Conservation (phyloP, 2,888 invertebrate genomes). For the Onchidella celtica region DNA sequence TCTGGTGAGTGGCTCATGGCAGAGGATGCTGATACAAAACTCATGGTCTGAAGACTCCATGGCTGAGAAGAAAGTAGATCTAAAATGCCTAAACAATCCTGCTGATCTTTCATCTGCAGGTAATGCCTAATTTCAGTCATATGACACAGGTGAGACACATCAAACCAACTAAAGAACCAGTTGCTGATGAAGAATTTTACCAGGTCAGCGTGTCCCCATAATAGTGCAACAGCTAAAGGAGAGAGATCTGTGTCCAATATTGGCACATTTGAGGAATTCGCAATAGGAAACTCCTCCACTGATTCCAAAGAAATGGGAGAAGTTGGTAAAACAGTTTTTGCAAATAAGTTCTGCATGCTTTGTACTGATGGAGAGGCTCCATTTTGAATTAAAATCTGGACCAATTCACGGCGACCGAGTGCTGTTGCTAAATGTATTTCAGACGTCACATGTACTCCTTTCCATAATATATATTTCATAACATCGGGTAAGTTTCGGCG, state of each 20-base stretch:
- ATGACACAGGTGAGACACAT: not conserved
- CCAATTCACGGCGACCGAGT: not conserved
- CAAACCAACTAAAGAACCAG: conserved; percentile 25
- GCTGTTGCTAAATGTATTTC: conserved; percentile 25
- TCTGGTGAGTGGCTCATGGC: conserved; percentile 9
- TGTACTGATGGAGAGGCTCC: conserved; percentile 24
- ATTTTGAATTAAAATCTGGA: conserved; percentile 29
- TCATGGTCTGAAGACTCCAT: conserved; percentile 24
- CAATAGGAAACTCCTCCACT: not conserved
- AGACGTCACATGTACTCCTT: conserved; percentile 7
- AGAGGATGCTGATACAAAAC: conserved; percentile 11
- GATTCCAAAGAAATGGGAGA: not conserved
- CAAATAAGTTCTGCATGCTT: conserved; percentile 4
- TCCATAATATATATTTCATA: conserved; percentile 10
- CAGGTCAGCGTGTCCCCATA: not conserved
- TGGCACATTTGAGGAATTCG: not conserved
- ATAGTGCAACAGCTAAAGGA: conserved; percentile 16
- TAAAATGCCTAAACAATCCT: conserved; percentile 9
- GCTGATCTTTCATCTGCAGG: not conserved
- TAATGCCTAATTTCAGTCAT: not conserved
- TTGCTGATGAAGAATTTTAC: conserved; percentile 25
- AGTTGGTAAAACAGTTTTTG: not conserved
- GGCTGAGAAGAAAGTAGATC: conserved; percentile 29
- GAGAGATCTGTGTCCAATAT: not conserved
- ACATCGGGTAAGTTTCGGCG: not conserved